Evolutionary conservation across 2,888 invertebrate genomes (phyloP).

Genomic region (Mythimna impura): DNA sequence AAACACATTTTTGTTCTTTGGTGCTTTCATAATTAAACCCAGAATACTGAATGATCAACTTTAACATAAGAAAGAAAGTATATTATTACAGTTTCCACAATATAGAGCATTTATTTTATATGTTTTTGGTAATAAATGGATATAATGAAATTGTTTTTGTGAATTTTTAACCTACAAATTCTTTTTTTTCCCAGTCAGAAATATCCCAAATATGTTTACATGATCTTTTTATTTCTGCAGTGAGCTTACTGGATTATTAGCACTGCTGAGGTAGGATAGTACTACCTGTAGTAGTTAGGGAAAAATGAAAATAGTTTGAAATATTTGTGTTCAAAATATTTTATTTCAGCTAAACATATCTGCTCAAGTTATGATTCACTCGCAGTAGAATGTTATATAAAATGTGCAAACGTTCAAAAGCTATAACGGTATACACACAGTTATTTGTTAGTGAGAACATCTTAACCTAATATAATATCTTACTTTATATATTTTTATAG

Average conservation of each 20-base stretch:
- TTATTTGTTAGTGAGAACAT: conserved; percentile 56
- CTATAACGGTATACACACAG: conserved; percentile 42
- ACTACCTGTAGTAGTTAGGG: neutral
- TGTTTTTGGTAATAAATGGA: conserved; percentile 47
- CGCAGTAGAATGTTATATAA: conserved; percentile 45
- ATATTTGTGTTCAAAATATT: conserved; percentile 59
- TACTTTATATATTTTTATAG: conserved; percentile 57
- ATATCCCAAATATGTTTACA: neutral
- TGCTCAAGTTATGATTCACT: conserved; percentile 49
- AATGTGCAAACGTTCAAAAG: conserved; percentile 67
- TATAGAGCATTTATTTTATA: conserved; percentile 44
- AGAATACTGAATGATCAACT: too few species aligned
- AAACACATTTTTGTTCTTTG: too few species aligned
- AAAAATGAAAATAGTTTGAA: conserved; percentile 1
- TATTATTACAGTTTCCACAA: conserved; percentile 3
- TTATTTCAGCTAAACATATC: conserved; percentile 57
- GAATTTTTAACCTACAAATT: neutral
- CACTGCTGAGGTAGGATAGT: neutral
- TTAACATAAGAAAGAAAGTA: conserved; percentile 13
- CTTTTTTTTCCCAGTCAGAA: neutral
- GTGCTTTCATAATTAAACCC: too few species aligned
- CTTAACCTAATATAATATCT: conserved; percentile 62
- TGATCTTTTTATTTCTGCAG: neutral
- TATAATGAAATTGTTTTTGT: conserved; percentile 25
- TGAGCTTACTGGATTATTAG: neutral